Base-by-base conservation (phyloP, 2,797 vertebrate genomes). In the Malacoctenus gilli region DNA sequence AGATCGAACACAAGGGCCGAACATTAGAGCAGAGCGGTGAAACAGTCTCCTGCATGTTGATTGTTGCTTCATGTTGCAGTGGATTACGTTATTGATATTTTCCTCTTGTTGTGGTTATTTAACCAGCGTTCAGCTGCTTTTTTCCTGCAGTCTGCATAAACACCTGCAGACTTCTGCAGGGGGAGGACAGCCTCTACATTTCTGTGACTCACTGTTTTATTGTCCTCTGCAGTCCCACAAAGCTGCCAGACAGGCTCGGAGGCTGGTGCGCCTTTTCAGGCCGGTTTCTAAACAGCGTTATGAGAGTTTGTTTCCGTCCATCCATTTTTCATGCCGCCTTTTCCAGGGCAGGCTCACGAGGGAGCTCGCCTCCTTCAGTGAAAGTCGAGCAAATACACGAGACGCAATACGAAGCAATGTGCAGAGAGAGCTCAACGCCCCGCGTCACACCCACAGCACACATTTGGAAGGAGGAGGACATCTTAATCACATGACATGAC, bases 1-100 rank as follows among this genome's bases (percentile, higher is more conserved):
- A 72, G 76, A 85, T 47, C 2, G n/a, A 40, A 22, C 55, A 53
- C 55, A 22, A 42, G n/a, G 8, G 22, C 54, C 59, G 25, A n/a
- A n/a, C 22, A 32, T 42, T 35, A 31, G 31, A 56, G 43, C 38
- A 47, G 30, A 51, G 40, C 25, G 62, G 59, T 35, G 35, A 70
- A 36, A 57, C 19, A 40, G 15, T 30, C n/a, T n/a, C n/a, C n/a
- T n/a, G n/a, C n/a, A n/a, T n/a, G n/a, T n/a, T 28, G 25, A 1
- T 28, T 28, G 25, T 5, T 28, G 2, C 5, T 34, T 34, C 20
- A 19, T 37, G 12, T 5, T 19, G 12, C 41, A 22, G 39, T 39
- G 34, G 37, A 20, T 18, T 5, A 9, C 31, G 21, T 12, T 51
- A 25, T 58, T 42, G 37, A 32, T 35, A n/a, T n/a, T n/a, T n/a